Evolutionary conservation across 2,888 invertebrate genomes (phyloP).

Genomic region (Clunio marinus): DNA sequence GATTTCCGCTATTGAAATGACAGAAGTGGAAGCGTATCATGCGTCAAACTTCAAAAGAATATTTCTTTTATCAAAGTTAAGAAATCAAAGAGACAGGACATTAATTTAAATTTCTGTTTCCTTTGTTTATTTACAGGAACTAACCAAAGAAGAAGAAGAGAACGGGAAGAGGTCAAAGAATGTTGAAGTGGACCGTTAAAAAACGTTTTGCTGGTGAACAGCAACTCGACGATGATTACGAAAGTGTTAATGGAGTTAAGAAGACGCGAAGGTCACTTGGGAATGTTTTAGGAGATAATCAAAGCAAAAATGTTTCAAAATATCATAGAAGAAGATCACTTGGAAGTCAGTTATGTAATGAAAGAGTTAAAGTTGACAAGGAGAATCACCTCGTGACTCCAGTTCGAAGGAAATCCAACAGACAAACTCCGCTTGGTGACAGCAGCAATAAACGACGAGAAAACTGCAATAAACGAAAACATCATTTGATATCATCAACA

Average conservation of each 20-base stretch:
- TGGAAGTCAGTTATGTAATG: not conserved
- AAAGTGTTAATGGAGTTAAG: not conserved
- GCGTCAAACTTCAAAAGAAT: not conserved
- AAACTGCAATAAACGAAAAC: constrained; percentile 7
- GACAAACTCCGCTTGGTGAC: constrained; percentile 28
- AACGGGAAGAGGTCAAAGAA: not conserved
- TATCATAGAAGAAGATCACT: constrained; percentile 16
- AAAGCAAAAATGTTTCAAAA: not conserved
- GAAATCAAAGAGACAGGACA: constrained; percentile 29
- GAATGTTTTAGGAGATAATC: not conserved
- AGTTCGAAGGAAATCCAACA: not conserved
- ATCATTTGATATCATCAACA: constrained; percentile 9
- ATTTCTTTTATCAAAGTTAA: constrained; percentile 4
- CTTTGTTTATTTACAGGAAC: constrained; percentile 6
- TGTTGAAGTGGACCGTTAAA: constrained; percentile 38
- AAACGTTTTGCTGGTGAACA: constrained; percentile 27
- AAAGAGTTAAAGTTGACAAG: constrained; percentile 11
- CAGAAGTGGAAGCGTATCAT: no score
- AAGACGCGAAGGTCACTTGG: constrained; percentile 12
- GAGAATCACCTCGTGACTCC: constrained; percentile 25
- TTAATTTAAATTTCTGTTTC: constrained; percentile 25
- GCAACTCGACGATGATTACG: not conserved
- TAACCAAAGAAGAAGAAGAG: not conserved
- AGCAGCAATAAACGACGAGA: constrained; percentile 13
- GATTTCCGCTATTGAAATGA: no score